Base-by-base conservation (phyloP, 1,140 invertebrate genomes). In the Marisa cornuarietis region DNA sequence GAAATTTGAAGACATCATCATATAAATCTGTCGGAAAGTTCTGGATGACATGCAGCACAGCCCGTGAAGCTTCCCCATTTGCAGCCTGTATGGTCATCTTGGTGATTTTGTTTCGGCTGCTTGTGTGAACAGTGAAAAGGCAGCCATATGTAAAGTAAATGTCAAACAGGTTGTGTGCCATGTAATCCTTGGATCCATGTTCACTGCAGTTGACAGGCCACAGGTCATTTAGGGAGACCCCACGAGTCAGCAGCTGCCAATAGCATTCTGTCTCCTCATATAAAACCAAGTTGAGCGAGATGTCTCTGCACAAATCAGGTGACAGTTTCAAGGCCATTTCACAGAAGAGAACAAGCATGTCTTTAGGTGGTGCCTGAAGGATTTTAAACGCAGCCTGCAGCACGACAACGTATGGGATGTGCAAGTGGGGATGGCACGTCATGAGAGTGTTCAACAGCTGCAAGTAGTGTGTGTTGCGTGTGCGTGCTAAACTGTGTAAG, bases 1-100 rank as follows among this genome's bases (percentile, higher is more conserved):
- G 69, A 68, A 61, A 78, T 49, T 78, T 78, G 77, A 78, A 78
- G 14, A 78, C 77, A 49, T 78, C 77, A n/a, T 78, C 77, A 31
- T 78, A 78, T 7, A 78, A 58, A 49, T 78, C 77, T 49, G 77
- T 78, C 20, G 77, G 77, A 61, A 78, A 78, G 77, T 78, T 78
- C 77, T 78, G 77, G 69, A 78, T 78, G 54, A 78, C 77, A 68
- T 78, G 71, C 22, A 78, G 68, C 52, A 78, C 77, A 49, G 77
- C 68, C 1, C 66, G 77, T 22, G 77, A 78, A 14, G 77, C 77
- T 22, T 54, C n/a, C 13, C 77, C 77, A 54, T 78, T 78, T 52
- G 77, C 77, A 42, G 77, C 77, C 77, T 78, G 77, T 9, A 78
- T 78, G 69, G 77, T 78, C 51, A 78, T 78, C 42, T 78, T 78